Base-by-base conservation (phyloP, 2,113 vertebrate genomes). In the Leptobrachium ailaonicum region DNA sequence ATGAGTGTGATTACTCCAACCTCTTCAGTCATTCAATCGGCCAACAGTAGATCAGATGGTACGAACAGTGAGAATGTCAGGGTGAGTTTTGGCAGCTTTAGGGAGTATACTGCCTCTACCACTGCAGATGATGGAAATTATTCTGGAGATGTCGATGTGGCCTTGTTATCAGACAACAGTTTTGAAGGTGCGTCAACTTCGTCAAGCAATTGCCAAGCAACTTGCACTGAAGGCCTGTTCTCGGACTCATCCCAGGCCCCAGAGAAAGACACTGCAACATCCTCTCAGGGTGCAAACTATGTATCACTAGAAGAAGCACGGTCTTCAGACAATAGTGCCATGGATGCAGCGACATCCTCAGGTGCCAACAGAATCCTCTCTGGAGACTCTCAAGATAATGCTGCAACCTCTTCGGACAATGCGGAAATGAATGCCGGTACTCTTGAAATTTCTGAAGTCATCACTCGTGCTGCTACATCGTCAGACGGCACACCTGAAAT, bases 91-190 rank as follows among this genome's bases (percentile, higher is more conserved):
- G 64, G 60, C 41, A 75, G 62, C 14, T 58, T 64, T 66, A 58
- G 71, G 12, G 79, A 68, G 4, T 75, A 62, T 47, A 81, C 71
- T 3, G 66, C 71, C 32, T 73, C 79, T 4, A 73, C 79, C 62
- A 75, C 79, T 60, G 79, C 79, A 47, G 78, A 80, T 47, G 63
- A 50, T 68, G 67, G 47, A 6, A 62, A 69, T 62, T 40, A 62
- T 6, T 66, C 60, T 70, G 79, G 47, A 50, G 79, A 81, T 32
- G 79, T 42, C 10, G 79, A 81, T 9, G 20, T 69, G 44, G 41
- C 79, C 20, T 62, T 81, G 72, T 62, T 81, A 45, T 81, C 79
- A 41, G 79, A 81, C 40, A 81, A 81, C 14, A 81, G 79, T 43
- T 75, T 75, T 69, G 79, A 81, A 68, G 79, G 69, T 69, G 72